Evolutionary conservation across 2,113 vertebrate species (phyloP).

Genomic region (Cynocephalus volans): DNA sequence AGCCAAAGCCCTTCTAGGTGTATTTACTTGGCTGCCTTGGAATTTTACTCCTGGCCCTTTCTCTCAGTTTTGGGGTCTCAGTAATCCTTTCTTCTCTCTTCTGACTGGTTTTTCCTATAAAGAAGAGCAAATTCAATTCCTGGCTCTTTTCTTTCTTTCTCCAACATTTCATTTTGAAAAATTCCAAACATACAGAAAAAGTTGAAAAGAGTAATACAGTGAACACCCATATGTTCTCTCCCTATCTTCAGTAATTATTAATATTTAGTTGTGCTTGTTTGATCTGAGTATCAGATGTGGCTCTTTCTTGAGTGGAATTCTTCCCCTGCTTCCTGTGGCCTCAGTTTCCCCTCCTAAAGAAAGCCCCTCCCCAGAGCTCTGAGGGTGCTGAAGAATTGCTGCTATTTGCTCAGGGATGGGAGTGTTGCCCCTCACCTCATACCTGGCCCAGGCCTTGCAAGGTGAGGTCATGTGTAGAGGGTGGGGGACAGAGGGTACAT

Average conservation of each 20-base stretch:
- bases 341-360: slow-evolving; percentile 50
- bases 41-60: neutral
- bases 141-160: neutral
- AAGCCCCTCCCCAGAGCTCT: neutral
- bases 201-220: neutral
- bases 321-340: neutral
- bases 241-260: neutral
- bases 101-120: slow-evolving; percentile 25
- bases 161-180: neutral
- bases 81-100: neutral
- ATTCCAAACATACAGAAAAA: slow-evolving; percentile 32
- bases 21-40: neutral
- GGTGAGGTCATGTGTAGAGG: neutral
- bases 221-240: neutral
- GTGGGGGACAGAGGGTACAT: neutral
- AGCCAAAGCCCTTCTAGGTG: neutral
- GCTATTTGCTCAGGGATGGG: neutral
- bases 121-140: slow-evolving; percentile 31
- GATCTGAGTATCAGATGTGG: neutral
- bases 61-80: neutral
- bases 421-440: neutral
- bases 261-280: slow-evolving; percentile 3
- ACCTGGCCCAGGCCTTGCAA: neutral
- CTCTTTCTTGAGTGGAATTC: slow-evolving; percentile 1
- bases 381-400: neutral